Evolutionary conservation across 2,113 vertebrate species (phyloP).

Genomic region (Erythrocercus mccallii): DNA sequence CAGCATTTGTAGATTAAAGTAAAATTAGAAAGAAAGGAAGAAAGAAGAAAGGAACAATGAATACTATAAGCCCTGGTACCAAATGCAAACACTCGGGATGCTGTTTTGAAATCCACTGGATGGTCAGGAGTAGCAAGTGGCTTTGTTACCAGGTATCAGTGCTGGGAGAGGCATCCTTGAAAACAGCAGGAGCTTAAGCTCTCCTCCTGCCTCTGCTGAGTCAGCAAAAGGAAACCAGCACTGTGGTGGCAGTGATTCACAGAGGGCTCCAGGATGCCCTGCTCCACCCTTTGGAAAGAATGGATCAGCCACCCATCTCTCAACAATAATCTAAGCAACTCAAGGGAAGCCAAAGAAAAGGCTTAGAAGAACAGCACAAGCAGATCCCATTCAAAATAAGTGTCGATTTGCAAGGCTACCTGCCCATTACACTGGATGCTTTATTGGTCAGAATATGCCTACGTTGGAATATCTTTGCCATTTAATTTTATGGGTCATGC

Average conservation of each 20-base stretch:
- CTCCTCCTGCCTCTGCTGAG: not conserved
- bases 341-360: not conserved
- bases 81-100: not conserved
- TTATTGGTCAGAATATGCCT: not conserved
- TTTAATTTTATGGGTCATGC: not conserved
- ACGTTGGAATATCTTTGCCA: not conserved
- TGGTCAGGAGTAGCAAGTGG: not conserved
- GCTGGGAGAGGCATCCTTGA: not conserved
- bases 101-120: not conserved
- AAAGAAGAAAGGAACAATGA: not conserved
- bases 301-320: not conserved
- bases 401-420: not conserved
- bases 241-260: accelerated
- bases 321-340: not conserved
- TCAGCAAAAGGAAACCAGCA: not conserved
- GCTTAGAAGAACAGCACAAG: not conserved
- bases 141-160: not conserved
- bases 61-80: not conserved
- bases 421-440: not conserved
- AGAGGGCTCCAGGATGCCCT: not conserved
- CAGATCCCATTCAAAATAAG: not conserved
- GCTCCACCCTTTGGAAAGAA: not conserved
- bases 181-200: not conserved
- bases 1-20: not conserved
- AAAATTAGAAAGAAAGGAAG: not conserved